Evolutionary conservation across 2,797 vertebrate species (phyloP), one percentile per base, ranked within the genome.

Genomic region (Ciconia nigra): DNA sequence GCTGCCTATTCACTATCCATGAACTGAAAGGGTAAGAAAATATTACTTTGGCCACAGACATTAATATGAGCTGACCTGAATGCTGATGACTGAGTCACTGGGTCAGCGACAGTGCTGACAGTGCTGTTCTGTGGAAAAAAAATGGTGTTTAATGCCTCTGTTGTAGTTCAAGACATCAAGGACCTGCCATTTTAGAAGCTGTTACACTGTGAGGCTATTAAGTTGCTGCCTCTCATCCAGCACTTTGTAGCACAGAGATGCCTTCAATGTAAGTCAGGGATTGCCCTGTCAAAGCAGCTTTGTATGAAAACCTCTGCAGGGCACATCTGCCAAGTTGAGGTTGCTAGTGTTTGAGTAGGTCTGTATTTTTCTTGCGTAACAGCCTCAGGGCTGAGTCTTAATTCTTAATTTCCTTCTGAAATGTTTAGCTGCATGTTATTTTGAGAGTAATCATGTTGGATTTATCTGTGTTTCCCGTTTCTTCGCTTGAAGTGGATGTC

Each of bases 321-420:
- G 37, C 74, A 54, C 28, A 83, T 39, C 81, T 93, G 66, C 86
- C 67, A n/a, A 83, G 25, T 19, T 42, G 46, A 93, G 67, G n/a
- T 54, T 77, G 47, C 44, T 66, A 2, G 58, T 73, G 15, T 58
- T 88, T 42, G 55, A 87, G 41, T 28, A 47, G 2, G 3, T 70
- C 70, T 70, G 44, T 85, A 79, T 76, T 93, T 92, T 59, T 66
- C 66, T 89, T 93, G 25, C 10, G 0, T 35, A 66, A 42, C 47
- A 42, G 66, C 71, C 78, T 93, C 44, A 28, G 71, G 93, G 74
- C 37, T 85, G 67, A 90, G 41, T 39, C 33, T 83, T 80, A 83
- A 73, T 94, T 97, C 80, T 72, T 69, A 13, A 63, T 95, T 97
- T 92, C 62, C 47, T 90, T 69, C 59, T 55, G 93, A 80, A 84